Evolutionary conservation across 2,113 vertebrate species (phyloP).

Genomic region (Uria lomvia): DNA sequence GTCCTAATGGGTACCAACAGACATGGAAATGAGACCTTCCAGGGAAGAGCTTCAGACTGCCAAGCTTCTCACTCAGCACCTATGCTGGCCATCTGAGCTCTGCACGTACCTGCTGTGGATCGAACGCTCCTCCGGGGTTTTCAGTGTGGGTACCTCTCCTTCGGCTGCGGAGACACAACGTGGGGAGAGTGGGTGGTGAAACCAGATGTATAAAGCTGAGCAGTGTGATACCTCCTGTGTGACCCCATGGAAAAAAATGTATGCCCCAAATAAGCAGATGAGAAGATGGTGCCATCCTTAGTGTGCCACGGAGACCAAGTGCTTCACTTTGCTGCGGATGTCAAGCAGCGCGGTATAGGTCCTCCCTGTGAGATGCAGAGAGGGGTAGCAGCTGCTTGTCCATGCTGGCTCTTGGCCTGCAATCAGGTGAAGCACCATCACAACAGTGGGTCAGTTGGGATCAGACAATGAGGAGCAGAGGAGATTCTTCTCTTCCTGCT

Average conservation of each 20-base stretch:
- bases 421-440: background rate
- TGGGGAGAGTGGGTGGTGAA: background rate
- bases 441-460: background rate
- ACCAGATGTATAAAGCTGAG: background rate
- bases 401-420: background rate
- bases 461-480: background rate
- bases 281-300: background rate
- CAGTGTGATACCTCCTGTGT: background rate
- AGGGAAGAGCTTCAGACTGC: background rate
- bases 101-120: background rate
- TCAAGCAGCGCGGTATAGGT: background rate
- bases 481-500: background rate
- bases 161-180: accelerated
- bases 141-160: background rate
- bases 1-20: background rate
- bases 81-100: background rate
- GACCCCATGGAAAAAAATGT: background rate
- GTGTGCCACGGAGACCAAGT: background rate
- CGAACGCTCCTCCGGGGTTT: accelerated
- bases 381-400: background rate
- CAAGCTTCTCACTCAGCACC: background rate
- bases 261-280: background rate
- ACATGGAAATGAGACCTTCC: background rate
- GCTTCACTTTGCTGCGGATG: background rate
- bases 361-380: background rate